Evolutionary conservation across 37 sponge, comb jelly and placozoan species (phyloP).

Genomic region (Sycon ciliatum): DNA sequence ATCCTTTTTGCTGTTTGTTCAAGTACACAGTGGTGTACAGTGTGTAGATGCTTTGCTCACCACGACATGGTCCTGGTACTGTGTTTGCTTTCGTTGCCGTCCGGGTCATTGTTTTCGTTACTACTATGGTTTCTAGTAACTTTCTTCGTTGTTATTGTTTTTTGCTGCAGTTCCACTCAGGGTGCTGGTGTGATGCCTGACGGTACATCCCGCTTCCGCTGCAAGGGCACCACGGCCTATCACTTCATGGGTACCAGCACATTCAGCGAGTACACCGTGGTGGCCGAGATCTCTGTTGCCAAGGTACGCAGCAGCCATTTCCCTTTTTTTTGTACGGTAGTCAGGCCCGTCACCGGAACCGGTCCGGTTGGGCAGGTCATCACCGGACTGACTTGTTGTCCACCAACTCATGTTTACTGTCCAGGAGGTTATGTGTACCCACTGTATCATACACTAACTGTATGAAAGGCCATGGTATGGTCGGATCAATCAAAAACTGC

Average conservation of each 20-base stretch:
- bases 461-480: no score
- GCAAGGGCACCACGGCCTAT: slow-evolving; percentile 59
- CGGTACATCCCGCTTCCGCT: slow-evolving; percentile 66
- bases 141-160: background rate
- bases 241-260: slow-evolving; percentile 96
- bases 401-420: no score
- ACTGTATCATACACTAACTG: no score
- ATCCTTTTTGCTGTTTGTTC: no score
- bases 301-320: slow-evolving; percentile 30
- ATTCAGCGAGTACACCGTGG: slow-evolving; percentile 89
- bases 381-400: background rate
- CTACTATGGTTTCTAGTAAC: background rate
- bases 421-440: no score
- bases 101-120: background rate
- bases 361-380: background rate
- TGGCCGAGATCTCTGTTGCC: slow-evolving; percentile 82
- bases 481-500: no score
- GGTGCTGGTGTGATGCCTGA: slow-evolving; percentile 93
- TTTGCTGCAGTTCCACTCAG: slow-evolving; percentile 47
- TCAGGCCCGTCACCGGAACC: background rate
- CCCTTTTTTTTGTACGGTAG: background rate
- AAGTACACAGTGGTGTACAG: no score
- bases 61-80: no score
- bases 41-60: no score
- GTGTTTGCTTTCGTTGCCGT: no score